Evolutionary conservation across 2,113 vertebrate genomes (phyloP).

Genomic region (Eleginops maclovinus): DNA sequence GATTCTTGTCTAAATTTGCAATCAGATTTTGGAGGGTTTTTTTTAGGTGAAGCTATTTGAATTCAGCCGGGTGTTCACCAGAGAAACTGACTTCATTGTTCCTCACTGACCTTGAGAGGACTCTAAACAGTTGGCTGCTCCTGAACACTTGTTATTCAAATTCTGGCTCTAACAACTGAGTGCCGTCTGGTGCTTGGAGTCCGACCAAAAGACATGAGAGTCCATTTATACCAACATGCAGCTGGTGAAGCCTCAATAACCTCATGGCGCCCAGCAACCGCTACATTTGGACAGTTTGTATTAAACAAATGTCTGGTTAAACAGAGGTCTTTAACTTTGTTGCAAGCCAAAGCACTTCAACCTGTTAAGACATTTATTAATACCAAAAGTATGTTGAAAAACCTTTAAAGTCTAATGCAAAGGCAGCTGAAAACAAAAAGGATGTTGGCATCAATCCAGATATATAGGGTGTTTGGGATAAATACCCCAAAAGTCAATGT

Average conservation of each 20-base stretch:
- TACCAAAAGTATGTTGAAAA: background rate
- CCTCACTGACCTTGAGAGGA: slow-evolving; percentile 60
- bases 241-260: slow-evolving; percentile 66
- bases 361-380: no score
- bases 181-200: slow-evolving; percentile 63
- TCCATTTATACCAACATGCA: slow-evolving; percentile 68
- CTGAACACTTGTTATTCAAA: slow-evolving; percentile 80
- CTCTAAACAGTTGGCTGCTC: slow-evolving; percentile 78
- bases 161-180: slow-evolving; percentile 66
- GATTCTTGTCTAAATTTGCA: background rate
- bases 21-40: background rate
- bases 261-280: background rate
- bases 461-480: background rate
- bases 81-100: slow-evolving; percentile 68
- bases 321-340: background rate
- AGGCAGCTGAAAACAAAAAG: background rate
- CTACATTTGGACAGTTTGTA: background rate
- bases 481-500: background rate
- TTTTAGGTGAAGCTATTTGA: slow-evolving; percentile 35
- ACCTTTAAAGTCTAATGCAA: background rate
- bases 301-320: slow-evolving; percentile 12
- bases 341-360: background rate
- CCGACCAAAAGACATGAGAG: slow-evolving; percentile 64
- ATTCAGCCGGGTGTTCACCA: slow-evolving; percentile 44
- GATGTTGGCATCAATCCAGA: background rate